A percentile compares a stretch with the other conserved stretches of the same genome.
Evolutionary conservation across 1,140 invertebrate species (phyloP).

Genomic region (Ostrea edulis): DNA sequence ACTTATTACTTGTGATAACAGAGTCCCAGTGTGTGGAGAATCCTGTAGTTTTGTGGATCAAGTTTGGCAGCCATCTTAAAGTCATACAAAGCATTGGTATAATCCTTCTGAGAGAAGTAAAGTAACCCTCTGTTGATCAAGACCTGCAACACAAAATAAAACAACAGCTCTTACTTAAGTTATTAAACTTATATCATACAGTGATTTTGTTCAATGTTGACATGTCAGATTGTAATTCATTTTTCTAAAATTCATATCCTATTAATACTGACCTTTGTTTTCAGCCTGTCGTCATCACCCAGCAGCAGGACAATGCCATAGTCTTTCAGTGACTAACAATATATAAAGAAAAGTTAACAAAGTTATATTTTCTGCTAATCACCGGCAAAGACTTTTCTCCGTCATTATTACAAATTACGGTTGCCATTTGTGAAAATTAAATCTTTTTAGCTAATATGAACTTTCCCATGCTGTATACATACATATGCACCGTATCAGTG

Average conservation of each 20-base stretch:
- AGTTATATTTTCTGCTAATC: too few species aligned
- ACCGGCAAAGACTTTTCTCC: too few species aligned
- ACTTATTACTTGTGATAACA: slow-evolving; percentile 76
- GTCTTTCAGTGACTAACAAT: slow-evolving; percentile 74
- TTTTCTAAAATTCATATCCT: too few species aligned
- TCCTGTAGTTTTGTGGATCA: slow-evolving; percentile 70
- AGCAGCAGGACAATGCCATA: slow-evolving; percentile 79
- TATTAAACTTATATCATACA: too few species aligned
- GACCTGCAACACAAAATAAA: slow-evolving; percentile 61
- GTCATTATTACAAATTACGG: too few species aligned
- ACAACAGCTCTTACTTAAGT: too few species aligned
- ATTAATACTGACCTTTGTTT: slow-evolving; percentile 59
- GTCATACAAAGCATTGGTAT: slow-evolving; percentile 77
- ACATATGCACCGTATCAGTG: too few species aligned
- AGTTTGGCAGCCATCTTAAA: slow-evolving; percentile 76
- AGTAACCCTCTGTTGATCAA: slow-evolving; percentile 78
- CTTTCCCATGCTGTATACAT: too few species aligned
- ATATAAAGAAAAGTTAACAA: too few species aligned
- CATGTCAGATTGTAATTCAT: not conserved
- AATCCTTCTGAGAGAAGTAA: slow-evolving; percentile 76
- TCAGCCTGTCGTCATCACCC: slow-evolving; percentile 72
- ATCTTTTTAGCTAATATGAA: too few species aligned
- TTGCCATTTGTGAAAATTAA: too few species aligned
- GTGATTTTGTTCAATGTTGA: not conserved
- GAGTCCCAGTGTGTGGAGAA: slow-evolving; percentile 77